Percentiles rank a stretch among this genome's conserved stretches.
Conservation (phyloP, 2,888 invertebrate species). For the Lordiphosa andalusiaca region DNA sequence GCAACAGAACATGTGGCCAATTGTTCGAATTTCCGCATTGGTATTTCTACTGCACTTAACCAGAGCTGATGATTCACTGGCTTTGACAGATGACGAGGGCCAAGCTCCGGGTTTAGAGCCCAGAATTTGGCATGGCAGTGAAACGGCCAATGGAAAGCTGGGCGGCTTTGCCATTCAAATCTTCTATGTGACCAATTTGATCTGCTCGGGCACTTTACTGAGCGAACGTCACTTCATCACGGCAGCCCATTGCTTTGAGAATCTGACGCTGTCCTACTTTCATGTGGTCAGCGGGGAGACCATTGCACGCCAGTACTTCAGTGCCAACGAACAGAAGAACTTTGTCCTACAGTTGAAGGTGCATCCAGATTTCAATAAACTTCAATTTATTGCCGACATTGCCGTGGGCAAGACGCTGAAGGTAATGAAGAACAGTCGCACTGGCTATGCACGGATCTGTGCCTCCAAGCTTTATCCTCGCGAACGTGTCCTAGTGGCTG, state of each 20-base stretch:
- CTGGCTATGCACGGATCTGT: conserved; percentile 30
- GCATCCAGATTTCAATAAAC: conserved; percentile 25
- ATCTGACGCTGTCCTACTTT: not conserved
- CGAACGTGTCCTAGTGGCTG: conserved; percentile 26
- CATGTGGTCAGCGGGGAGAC: conserved; percentile 26
- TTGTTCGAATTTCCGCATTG: not conserved
- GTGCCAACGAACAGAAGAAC: conserved; percentile 8
- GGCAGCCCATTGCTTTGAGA: conserved; percentile 43
- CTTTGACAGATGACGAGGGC: not conserved
- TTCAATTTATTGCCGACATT: conserved; percentile 36
- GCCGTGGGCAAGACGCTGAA: conserved; percentile 22
- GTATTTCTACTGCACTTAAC: not conserved
- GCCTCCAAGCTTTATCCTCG: not conserved
- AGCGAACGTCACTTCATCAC: conserved; percentile 24
- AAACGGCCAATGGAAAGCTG: not conserved
- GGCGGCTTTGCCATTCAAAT: conserved; percentile 38
- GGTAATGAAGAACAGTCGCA: not conserved
- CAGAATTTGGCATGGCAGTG: conserved; percentile 24
- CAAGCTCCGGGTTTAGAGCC: not conserved
- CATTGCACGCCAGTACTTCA: not conserved
- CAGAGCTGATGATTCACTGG: too few species aligned
- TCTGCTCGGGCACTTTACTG: conserved; percentile 39
- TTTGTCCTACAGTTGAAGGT: not conserved
- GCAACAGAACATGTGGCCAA: not conserved
- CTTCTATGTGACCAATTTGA: not conserved